Evolutionary conservation across 2,113 vertebrate species (phyloP).

Genomic region (Ahaetulla prasina): DNA sequence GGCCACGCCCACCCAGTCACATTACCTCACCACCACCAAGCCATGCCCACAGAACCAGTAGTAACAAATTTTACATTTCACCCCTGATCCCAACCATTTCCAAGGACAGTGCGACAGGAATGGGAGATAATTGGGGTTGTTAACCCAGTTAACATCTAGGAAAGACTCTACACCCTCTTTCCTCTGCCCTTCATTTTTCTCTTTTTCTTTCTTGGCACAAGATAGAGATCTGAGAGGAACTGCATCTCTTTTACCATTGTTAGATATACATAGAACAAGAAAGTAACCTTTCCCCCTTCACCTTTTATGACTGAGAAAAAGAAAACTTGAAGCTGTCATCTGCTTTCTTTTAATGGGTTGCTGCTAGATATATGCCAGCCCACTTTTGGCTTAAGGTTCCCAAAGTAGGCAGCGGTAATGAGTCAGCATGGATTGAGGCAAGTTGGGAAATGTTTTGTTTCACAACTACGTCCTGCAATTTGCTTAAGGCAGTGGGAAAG

Average conservation of each 20-base stretch:
- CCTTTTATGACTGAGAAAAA: neutral
- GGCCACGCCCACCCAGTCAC: too few relatives aligned
- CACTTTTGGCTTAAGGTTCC: slow-evolving; percentile 1
- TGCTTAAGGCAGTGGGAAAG: neutral
- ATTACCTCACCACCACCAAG: too few relatives aligned
- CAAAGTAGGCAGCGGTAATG: accelerated
- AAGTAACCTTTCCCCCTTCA: too few relatives aligned
- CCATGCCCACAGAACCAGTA: too few relatives aligned
- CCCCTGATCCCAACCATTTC: neutral
- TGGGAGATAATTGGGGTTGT: neutral
- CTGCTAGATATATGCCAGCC: accelerated
- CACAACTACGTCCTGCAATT: neutral
- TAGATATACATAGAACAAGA: neutral
- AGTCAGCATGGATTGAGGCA: accelerated
- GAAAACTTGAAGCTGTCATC: neutral
- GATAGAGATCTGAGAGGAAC: neutral
- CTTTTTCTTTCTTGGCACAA: neutral
- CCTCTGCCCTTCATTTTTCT: neutral
- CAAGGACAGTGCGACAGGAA: neutral
- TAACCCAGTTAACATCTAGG: neutral
- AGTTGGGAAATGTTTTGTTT: neutral
- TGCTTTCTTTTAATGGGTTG: neutral
- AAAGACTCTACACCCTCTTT: neutral
- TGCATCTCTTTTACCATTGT: neutral
- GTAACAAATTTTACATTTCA: too few relatives aligned